Conservation (phyloP, 23 tunicate species). For the Styela clava region DNA sequence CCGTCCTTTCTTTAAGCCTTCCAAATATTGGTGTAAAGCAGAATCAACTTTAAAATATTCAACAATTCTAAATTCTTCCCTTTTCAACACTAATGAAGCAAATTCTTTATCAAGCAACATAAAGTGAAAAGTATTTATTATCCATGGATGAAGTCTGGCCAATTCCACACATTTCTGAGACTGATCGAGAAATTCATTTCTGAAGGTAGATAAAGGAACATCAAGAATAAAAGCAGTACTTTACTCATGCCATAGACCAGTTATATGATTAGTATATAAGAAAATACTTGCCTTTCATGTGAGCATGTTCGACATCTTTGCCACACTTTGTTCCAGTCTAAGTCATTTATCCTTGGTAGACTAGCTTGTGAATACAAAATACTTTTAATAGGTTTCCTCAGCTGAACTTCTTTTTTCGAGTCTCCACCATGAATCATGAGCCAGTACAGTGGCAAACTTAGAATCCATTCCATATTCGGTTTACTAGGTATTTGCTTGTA, state of each 20-base stretch:
- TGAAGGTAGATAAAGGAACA: too few relatives aligned
- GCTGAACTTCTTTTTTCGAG: background rate
- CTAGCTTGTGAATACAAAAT: background rate
- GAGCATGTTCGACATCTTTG: background rate
- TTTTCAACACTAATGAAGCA: background rate
- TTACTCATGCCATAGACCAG: too few relatives aligned
- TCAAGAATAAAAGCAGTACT: too few relatives aligned
- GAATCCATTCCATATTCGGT: background rate
- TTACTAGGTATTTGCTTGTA: background rate
- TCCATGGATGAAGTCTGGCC: background rate
- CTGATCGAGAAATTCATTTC: background rate
- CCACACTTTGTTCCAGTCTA: background rate
- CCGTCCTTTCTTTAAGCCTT: background rate
- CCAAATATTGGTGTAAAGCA: background rate
- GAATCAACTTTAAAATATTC: background rate
- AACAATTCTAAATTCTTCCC: background rate
- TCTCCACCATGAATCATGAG: background rate
- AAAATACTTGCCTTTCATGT: background rate
- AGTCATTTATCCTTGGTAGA: background rate
- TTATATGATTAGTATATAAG: too few relatives aligned
- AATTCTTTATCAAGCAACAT: background rate
- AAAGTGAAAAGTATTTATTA: background rate
- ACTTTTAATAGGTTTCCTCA: too few relatives aligned
- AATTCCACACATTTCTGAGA: background rate
- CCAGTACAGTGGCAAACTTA: background rate